Percentiles rank a stretch among this genome's conserved stretches.
These are phyloP conservation scores for Polydrusus pterygomalis DNA, from an alignment of 2,888 invertebrate genomes.

Conservation along the genomic window DNA sequence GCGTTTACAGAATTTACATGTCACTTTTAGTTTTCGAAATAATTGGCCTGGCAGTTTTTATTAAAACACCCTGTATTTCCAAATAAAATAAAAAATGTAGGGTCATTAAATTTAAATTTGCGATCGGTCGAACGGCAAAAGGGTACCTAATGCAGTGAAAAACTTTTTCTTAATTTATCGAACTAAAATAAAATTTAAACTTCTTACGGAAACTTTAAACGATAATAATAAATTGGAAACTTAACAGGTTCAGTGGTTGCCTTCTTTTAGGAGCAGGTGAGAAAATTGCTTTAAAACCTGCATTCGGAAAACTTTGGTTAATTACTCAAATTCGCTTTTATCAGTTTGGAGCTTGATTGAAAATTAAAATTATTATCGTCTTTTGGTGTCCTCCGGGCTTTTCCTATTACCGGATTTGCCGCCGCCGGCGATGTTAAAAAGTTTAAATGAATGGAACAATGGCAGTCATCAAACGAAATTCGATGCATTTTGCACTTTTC, in stretches of 20 bases:
- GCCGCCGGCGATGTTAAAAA: background rate
- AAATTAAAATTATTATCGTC: slow-evolving; percentile 59
- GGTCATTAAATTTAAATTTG: no score
- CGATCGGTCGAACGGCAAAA: no score
- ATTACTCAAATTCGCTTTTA: slow-evolving; percentile 50
- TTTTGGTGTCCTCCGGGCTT: slow-evolving; percentile 39
- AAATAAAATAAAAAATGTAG: no score
- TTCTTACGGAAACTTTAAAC: background rate
- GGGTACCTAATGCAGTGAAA: no score
- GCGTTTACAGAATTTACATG: no score
- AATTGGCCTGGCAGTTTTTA: no score
- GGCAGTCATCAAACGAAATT: background rate
- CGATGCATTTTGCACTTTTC: no score
- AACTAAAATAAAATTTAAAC: background rate
- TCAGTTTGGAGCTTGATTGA: slow-evolving; percentile 57
- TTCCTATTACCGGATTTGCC: background rate
- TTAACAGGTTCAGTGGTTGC: background rate
- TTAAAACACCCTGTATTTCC: no score
- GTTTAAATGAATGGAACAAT: background rate
- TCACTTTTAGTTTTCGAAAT: no score
- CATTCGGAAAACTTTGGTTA: slow-evolving; percentile 23
- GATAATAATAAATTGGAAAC: slow-evolving; percentile 19
- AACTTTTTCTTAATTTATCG: background rate
- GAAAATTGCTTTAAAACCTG: slow-evolving; percentile 29
- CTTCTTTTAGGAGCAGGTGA: slow-evolving; percentile 23